Base-by-base conservation (phyloP, 2,113 vertebrate species). In the Aepyceros melampus region DNA sequence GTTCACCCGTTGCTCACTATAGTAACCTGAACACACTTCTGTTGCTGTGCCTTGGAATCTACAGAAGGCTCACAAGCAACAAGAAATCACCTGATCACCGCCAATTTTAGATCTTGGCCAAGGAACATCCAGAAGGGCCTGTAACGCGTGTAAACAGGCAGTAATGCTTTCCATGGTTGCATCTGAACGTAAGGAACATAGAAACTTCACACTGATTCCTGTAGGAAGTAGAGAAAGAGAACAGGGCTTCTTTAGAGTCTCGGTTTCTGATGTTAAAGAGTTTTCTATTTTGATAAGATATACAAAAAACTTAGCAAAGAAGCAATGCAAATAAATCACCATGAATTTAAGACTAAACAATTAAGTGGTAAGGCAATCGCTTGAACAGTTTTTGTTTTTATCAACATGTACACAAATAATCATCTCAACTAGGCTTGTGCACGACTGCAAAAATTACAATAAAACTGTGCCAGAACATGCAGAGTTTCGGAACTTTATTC, bases 121-220 rank as follows among this genome's bases (percentile, higher is more conserved):
- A 0, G 99, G 98, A 87, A 99, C 99, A 60, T 99, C 99, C 0
- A 99, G 98, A 91, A 99, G 99, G 27, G 99, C 98, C 97, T 99
- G 99, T 55, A 99, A 98, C 6, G 99, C 99, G 83, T 49, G 98
- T 93, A 99, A 98, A 98, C 99, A 99, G 91, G 99, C 99, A 91
- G 98, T 98, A 83, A 99, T 99, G 97, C 99, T 99, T 97, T 99
- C 99, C 99, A 99, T 99, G 97, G 99, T 99, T 97, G 99, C 99
- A 95, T 99, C 99, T 36, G 99, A 99, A 71, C 99, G 99, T 12
- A 99, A 99, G 27, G 99, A 99, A 97, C 99, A 99, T 17, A 99
- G 99, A 98, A 99, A 99, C 98, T 99, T 99, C 97, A 99, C 99
- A 23, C 99, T 99, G 98, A 99, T 99, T 62, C 99, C 99, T 99